A percentile compares a stretch with the other conserved stretches of the same genome.
phyloP scores from a whole-genome alignment of 2,113 vertebrate genomes.

The Salminus brasiliensis region DNA sequence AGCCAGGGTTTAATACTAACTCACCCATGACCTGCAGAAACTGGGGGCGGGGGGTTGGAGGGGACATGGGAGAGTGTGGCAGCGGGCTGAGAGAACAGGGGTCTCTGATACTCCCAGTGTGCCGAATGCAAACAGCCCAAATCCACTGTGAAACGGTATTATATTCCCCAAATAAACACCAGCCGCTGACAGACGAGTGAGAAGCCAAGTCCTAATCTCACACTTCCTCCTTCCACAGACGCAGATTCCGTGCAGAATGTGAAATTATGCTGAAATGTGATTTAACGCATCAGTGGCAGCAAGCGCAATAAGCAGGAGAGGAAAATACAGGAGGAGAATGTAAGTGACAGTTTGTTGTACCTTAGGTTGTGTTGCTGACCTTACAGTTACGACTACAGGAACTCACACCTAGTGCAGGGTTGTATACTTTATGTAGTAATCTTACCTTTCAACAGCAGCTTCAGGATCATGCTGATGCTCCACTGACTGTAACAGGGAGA shows the following conservation, averaged over 20 bases:
- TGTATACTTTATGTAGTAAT: too few species aligned
- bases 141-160: slow-evolving; percentile 20
- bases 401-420: neutral
- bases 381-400: neutral
- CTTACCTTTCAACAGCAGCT: too few species aligned
- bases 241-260: neutral
- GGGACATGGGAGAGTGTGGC: slow-evolving; percentile 31
- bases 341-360: neutral
- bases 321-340: neutral
- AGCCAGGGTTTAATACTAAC: slow-evolving; percentile 35
- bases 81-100: neutral
- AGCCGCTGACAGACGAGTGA: slow-evolving; percentile 29
- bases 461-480: too few species aligned
- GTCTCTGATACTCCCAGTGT: slow-evolving; percentile 38
- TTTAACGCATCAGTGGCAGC: neutral
- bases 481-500: too few species aligned
- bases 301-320: neutral
- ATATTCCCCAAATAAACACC: slow-evolving; percentile 44
- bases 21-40: slow-evolving; percentile 36
- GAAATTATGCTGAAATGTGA: neutral
- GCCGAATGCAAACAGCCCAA: slow-evolving; percentile 24
- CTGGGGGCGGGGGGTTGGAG: slow-evolving; percentile 16
- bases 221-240: slow-evolving; percentile 15
- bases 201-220: slow-evolving; percentile 1
- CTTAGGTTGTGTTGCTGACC: neutral